Conservation (phyloP, 2,797 vertebrate genomes). For the Pipistrellus pipistrellus region DNA sequence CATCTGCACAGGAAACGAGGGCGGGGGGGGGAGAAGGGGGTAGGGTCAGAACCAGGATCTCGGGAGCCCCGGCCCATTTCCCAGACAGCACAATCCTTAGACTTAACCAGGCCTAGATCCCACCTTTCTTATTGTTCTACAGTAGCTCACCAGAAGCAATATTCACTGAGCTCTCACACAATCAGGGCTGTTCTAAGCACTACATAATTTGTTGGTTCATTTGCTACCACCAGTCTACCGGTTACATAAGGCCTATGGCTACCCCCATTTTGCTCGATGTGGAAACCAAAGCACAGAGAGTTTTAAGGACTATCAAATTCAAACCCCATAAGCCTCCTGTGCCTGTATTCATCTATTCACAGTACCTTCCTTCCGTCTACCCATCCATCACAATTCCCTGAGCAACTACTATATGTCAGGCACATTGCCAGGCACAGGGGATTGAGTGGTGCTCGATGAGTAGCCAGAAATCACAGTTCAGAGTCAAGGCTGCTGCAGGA, state of each 20-base stretch:
- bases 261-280: neutral
- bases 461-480: neutral
- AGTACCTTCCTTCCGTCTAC: neutral
- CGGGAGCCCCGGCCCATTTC: neutral
- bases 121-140: neutral
- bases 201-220: neutral
- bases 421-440: neutral
- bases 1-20: conserved; percentile 90
- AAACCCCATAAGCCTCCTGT: neutral
- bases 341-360: neutral
- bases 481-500: neutral
- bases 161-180: neutral
- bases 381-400: neutral
- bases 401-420: neutral
- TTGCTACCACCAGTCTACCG: neutral
- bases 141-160: neutral
- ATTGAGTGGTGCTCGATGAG: neutral
- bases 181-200: neutral
- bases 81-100: neutral
- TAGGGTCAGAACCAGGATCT: neutral
- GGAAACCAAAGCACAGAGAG: neutral
- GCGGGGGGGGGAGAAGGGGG: neutral
- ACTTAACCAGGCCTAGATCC: neutral
- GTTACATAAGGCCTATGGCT: neutral
- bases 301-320: conserved; percentile 19